Evolutionary conservation across 2,888 invertebrate genomes (phyloP), one percentile per base, ranked within the genome.

Genomic region (Ormyrus pomaceus): DNA sequence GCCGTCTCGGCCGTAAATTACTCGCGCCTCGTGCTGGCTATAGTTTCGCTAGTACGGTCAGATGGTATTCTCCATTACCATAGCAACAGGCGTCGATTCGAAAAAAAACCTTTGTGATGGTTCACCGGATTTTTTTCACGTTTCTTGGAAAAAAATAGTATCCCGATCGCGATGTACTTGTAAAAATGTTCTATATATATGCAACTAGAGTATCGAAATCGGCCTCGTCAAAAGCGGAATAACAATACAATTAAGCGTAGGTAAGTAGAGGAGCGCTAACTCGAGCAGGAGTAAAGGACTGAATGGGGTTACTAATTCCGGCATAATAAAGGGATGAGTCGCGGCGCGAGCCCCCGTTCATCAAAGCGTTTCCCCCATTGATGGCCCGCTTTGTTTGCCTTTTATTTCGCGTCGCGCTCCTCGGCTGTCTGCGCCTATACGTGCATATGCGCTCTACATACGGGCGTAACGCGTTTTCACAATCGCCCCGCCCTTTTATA

Each of bases 271-370:
- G 55, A 80, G 72, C 64, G 76, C 61, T 19, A 83, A 83, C 64
- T 69, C 82, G 83, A 84, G 84, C 72, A 83, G 79, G 83, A 83
- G 83, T 82, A 82, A 84, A 79, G 83, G 84, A 84, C 82, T 85
- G 86, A 89, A 88, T 86, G 87, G 89, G 90, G 88, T 88, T 89
- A 89, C 90, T 89, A 90, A 89, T 90, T 89, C 88, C 85, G 87
- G 88, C 59, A 88, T 88, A 89, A 89, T 89, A 89, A 89, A 89
- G 88, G 89, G 87, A 88, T 87, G 87, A 88, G 88, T 88, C 86
- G 86, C 81, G 79, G 82, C 82, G 77, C 55, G 51, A 56, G 65
- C 55, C 13, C 71, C 48, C 9, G 76, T 71, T 83, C 82, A 82
- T 76, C 80, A 79, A 82, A 82, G 83, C 77, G 81, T 82, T 82